These are phyloP conservation scores for Lagocephalus sceleratus DNA, from an alignment of 2,797 vertebrate genomes.

Conservation along the genomic window DNA sequence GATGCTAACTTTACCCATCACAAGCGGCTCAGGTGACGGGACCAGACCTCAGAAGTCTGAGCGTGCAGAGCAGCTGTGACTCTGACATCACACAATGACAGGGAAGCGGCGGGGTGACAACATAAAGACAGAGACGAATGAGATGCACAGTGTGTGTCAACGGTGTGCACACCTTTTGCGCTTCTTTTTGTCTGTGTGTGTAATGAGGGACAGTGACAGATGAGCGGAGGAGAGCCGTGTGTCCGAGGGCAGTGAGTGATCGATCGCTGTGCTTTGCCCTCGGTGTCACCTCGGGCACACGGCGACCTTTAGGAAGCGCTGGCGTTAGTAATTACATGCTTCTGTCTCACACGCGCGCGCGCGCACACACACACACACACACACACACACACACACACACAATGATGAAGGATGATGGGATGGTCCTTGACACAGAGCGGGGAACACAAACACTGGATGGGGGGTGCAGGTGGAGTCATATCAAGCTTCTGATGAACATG, in stretches of 20 bases:
- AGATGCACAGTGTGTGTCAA: conserved; percentile 6
- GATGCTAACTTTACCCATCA: no score
- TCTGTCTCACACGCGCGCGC: conserved; percentile 12
- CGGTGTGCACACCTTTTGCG: neutral
- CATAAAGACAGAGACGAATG: conserved; percentile 24
- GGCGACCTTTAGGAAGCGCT: conserved; percentile 69
- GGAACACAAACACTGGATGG: conserved; percentile 26
- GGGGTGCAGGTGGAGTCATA: conserved; percentile 1
- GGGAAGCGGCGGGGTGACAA: conserved; percentile 25
- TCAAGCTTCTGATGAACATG: conserved; percentile 35
- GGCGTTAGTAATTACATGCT: conserved; percentile 65
- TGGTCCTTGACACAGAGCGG: conserved; percentile 44
- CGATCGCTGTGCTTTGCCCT: conserved; percentile 65
- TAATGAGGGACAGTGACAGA: conserved; percentile 63
- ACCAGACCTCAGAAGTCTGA: neutral
- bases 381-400: conserved; percentile 29
- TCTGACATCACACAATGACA: conserved; percentile 22
- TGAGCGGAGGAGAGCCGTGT: conserved; percentile 50
- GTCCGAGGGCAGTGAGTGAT: conserved; percentile 61
- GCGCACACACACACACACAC: conserved; percentile 26
- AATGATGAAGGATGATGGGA: conserved; percentile 43
- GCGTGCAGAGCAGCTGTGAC: neutral
- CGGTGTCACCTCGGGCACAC: conserved; percentile 63
- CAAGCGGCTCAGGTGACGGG: neutral
- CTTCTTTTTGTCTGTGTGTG: neutral